These are phyloP conservation scores for Meta bourneti DNA, from an alignment of 2,888 invertebrate genomes.

Conservation along the genomic window DNA sequence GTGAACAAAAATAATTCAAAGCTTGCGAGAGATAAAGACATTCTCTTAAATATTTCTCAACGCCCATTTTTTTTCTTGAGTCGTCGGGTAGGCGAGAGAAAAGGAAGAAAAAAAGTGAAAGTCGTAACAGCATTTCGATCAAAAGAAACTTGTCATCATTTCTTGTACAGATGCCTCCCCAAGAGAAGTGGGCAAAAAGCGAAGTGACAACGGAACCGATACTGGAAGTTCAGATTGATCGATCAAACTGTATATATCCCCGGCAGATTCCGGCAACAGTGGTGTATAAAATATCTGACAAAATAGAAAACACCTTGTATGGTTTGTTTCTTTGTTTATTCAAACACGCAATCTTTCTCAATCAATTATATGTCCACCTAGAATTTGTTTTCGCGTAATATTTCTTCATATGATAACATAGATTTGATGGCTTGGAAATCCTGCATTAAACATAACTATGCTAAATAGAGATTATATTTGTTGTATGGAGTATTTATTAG, in stretches of 20 bases:
- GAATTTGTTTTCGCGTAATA: not conserved
- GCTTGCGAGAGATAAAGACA: not conserved
- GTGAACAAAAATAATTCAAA: not conserved
- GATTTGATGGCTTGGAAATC: no score
- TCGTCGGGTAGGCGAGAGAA: not conserved
- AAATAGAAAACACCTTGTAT: conserved; percentile 9
- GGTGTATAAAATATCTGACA: conserved; percentile 37
- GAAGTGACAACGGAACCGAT: conserved; percentile 73
- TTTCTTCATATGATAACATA: no score
- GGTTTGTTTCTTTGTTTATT: not conserved
- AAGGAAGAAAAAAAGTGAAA: conserved; percentile 14
- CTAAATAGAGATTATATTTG: no score
- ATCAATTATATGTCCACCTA: not conserved
- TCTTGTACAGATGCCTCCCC: conserved; percentile 64
- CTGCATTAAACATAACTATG: no score
- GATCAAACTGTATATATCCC: conserved; percentile 63
- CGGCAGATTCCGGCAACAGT: conserved; percentile 42
- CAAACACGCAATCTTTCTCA: not conserved
- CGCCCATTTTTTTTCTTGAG: not conserved
- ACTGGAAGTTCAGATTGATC: conserved; percentile 75
- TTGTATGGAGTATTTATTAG: no score
- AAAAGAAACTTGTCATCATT: conserved; percentile 75
- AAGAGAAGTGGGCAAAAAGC: conserved; percentile 75
- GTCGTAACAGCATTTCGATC: conserved; percentile 67
- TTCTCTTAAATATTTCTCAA: conserved; percentile 22